These are phyloP conservation scores for Kryptopterus vitreolus DNA, from an alignment of 2,797 vertebrate species.

Conservation along the genomic window DNA sequence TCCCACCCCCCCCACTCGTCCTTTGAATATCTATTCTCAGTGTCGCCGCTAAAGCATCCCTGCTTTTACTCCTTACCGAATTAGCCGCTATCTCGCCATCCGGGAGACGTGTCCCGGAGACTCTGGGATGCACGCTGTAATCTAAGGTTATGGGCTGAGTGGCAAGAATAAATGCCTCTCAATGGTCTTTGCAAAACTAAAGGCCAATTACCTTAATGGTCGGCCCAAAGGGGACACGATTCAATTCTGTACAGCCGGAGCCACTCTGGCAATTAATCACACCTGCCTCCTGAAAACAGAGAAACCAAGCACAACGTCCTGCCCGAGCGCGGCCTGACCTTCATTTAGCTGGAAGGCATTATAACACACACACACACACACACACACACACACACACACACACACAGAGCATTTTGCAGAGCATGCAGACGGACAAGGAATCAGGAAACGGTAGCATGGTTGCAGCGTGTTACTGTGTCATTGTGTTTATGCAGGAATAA, in stretches of 20 bases:
- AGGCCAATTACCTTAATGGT: constrained; percentile 58
- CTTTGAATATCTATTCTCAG: constrained; percentile 27
- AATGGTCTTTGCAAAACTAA: constrained; percentile 46
- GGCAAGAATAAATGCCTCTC: constrained; percentile 51
- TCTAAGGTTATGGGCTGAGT: constrained; percentile 47
- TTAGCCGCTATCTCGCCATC: background rate
- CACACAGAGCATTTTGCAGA: constrained; percentile 25
- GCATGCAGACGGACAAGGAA: constrained; percentile 9
- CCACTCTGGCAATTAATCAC: constrained; percentile 50
- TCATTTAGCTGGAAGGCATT: constrained; percentile 43
- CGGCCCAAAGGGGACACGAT: constrained; percentile 36
- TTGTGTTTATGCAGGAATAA: background rate
- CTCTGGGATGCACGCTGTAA: constrained; percentile 38
- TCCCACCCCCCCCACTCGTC: constrained; percentile 6
- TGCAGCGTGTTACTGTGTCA: background rate
- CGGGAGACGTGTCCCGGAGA: background rate
- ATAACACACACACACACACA: constrained; percentile 7
- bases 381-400: constrained; percentile 1
- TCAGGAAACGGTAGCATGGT: background rate
- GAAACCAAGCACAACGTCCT: constrained; percentile 19
- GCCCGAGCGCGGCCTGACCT: constrained; percentile 39
- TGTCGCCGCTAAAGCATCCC: background rate
- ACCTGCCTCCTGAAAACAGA: constrained; percentile 37
- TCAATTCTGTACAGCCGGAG: constrained; percentile 35
- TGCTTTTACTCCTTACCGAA: constrained; percentile 12